These are phyloP conservation scores for Neelides folsomi DNA, from an alignment of 2,888 invertebrate genomes.

Conservation along the genomic window DNA sequence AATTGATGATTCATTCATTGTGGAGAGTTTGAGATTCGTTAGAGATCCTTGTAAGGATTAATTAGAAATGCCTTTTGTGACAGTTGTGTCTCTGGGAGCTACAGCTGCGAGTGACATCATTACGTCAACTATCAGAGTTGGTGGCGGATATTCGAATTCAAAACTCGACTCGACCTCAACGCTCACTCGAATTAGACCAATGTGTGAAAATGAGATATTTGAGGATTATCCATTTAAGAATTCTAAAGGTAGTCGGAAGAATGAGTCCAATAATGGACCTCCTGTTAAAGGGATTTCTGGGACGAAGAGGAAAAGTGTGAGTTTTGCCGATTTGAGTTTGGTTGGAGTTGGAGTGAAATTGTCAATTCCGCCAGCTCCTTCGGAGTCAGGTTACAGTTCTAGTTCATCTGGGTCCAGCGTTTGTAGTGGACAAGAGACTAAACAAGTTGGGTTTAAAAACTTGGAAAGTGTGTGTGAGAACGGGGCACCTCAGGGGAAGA, in stretches of 20 bases:
- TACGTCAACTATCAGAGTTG: slow-evolving; percentile 14
- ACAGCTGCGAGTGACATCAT: slow-evolving; percentile 26
- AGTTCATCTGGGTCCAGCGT: slow-evolving; percentile 14
- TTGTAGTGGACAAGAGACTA: slow-evolving; percentile 2
- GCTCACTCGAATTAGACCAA: slow-evolving; percentile 23
- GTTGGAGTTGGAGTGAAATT: slow-evolving; percentile 13
- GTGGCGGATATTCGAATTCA: slow-evolving; percentile 1
- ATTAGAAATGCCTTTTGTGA: slow-evolving; percentile 30
- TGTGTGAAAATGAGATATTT: slow-evolving; percentile 26
- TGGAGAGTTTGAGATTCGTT: too few relatives aligned
- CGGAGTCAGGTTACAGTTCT: slow-evolving; percentile 21
- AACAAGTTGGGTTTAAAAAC: slow-evolving; percentile 1
- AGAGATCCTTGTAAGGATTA: not conserved
- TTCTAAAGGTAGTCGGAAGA: not conserved
- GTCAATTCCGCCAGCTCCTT: slow-evolving; percentile 9
- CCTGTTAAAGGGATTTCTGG: not conserved
- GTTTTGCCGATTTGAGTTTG: slow-evolving; percentile 25
- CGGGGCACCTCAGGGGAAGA: slow-evolving; percentile 22
- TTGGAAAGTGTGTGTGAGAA: not conserved
- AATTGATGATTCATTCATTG: too few relatives aligned
- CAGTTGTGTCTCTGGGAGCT: slow-evolving; percentile 31
- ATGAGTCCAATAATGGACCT: not conserved
- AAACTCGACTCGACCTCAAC: slow-evolving; percentile 17
- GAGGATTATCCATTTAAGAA: slow-evolving; percentile 8
- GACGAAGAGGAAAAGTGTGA: slow-evolving; percentile 24